Conservation (phyloP, 1,140 invertebrate species). For the Drosophila sproati region DNA sequence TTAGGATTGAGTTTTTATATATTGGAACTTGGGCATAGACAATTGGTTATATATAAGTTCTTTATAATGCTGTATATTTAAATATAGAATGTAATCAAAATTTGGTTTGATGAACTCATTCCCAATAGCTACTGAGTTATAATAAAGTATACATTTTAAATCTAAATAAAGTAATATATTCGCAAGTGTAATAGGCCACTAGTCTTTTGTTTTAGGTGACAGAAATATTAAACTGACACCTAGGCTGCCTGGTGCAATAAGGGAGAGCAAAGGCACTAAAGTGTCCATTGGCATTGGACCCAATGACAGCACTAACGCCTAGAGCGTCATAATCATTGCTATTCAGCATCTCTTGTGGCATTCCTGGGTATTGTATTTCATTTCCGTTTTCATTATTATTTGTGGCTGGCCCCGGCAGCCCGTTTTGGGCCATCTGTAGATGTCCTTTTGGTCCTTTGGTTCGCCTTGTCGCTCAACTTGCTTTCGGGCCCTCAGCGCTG, state of each 20-base stretch:
- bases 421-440: slow-evolving; percentile 48
- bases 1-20: not conserved
- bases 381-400: slow-evolving; percentile 83
- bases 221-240: slow-evolving; percentile 8
- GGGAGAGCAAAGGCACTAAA: slow-evolving; percentile 13
- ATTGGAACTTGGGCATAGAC: slow-evolving; percentile 10
- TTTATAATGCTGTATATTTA: too few relatives aligned
- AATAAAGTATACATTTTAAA: too few relatives aligned
- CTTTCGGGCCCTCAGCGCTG: slow-evolving; percentile 2
- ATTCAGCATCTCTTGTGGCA: slow-evolving; percentile 54
- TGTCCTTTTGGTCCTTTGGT: slow-evolving; percentile 40
- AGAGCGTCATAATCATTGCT: slow-evolving; percentile 37
- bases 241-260: slow-evolving; percentile 6
- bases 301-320: not conserved
- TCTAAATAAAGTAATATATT: too few relatives aligned
- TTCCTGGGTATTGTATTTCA: slow-evolving; percentile 80
- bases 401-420: slow-evolving; percentile 59
- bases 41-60: not conserved
- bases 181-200: too few relatives aligned
- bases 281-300: slow-evolving; percentile 11
- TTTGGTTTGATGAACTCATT: too few relatives aligned
- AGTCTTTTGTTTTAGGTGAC: slow-evolving; percentile 18
- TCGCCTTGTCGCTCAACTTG: slow-evolving; percentile 37
- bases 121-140: too few relatives aligned
- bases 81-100: too few relatives aligned